Evolutionary conservation across 1,140 invertebrate genomes (phyloP).

Genomic region (Dinothrombium tinctorium): DNA sequence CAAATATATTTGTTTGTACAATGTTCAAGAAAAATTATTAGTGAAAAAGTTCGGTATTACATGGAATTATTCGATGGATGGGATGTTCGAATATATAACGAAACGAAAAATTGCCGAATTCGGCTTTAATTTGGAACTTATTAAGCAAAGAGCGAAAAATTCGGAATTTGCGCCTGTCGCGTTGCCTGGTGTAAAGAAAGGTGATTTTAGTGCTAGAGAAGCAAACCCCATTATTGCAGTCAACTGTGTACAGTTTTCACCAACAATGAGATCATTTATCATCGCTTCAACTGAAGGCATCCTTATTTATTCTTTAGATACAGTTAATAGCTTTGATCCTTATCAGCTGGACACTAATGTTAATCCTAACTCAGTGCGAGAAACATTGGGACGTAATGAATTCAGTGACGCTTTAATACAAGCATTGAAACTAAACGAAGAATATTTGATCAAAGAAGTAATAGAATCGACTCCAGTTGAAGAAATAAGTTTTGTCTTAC

Average conservation of each 20-base stretch:
- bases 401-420: conserved; percentile 51
- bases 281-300: conserved; percentile 82
- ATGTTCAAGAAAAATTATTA: conserved; percentile 40
- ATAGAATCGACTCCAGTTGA: conserved; percentile 49
- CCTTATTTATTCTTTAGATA: conserved; percentile 63
- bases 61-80: conserved; percentile 76
- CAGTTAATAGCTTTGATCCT: conserved; percentile 52
- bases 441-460: conserved; percentile 46
- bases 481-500: conserved; percentile 46
- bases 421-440: conserved; percentile 64
- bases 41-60: conserved; percentile 84
- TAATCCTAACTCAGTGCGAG: conserved; percentile 36
- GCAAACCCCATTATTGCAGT: conserved; percentile 72
- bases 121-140: conserved; percentile 52
- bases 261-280: conserved; percentile 72
- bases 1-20: conserved; percentile 83
- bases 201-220: conserved; percentile 60
- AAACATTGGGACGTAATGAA: conserved; percentile 34
- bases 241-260: conserved; percentile 60
- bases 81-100: conserved; percentile 77
- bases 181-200: conserved; percentile 61
- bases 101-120: conserved; percentile 69
- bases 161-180: conserved; percentile 37
- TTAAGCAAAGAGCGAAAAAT: conserved; percentile 51
- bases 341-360: conserved; percentile 54